Percentiles rank a stretch among this genome's conserved stretches.
Evolutionary conservation across 2,797 vertebrate species (phyloP).

Genomic region (Diglossa cyanea): DNA sequence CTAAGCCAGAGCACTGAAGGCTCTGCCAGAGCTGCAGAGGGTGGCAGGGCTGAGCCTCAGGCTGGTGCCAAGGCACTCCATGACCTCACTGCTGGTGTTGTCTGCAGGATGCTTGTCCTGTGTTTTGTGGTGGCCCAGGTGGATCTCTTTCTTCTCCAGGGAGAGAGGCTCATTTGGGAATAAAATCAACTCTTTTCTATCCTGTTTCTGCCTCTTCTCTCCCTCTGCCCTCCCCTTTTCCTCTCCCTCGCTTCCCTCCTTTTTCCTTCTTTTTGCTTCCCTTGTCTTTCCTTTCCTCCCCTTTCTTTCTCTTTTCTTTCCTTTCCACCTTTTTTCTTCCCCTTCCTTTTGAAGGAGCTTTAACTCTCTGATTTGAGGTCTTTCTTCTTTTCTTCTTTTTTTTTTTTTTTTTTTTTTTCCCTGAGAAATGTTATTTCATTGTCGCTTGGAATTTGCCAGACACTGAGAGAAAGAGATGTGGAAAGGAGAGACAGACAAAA

Average conservation of each 20-base stretch:
- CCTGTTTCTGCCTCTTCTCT: background rate
- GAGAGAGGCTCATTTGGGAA: background rate
- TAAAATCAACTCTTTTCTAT: background rate
- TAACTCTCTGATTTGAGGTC: background rate
- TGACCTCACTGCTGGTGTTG: background rate
- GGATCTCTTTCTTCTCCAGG: background rate
- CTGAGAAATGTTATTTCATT: background rate
- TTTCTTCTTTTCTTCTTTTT: background rate
- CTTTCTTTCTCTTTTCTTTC: background rate
- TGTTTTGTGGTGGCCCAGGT: background rate
- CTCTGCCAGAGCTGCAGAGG: background rate
- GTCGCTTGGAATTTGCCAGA: conserved; percentile 1
- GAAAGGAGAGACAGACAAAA: conserved; percentile 42
- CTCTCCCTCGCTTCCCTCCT: fast-evolving
- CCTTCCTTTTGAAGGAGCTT: background rate
- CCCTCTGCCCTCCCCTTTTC: background rate
- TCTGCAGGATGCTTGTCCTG: background rate
- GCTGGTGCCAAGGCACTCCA: background rate
- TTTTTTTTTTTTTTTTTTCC: fast-evolving
- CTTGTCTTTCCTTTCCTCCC: background rate
- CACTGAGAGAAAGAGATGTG: conserved; percentile 1
- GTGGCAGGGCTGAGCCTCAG: background rate
- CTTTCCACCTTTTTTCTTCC: background rate
- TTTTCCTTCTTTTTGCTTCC: background rate
- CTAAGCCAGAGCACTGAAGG: background rate